These are phyloP conservation scores for Aptenodytes forsteri DNA, from an alignment of 2,113 vertebrate species.

Conservation along the genomic window DNA sequence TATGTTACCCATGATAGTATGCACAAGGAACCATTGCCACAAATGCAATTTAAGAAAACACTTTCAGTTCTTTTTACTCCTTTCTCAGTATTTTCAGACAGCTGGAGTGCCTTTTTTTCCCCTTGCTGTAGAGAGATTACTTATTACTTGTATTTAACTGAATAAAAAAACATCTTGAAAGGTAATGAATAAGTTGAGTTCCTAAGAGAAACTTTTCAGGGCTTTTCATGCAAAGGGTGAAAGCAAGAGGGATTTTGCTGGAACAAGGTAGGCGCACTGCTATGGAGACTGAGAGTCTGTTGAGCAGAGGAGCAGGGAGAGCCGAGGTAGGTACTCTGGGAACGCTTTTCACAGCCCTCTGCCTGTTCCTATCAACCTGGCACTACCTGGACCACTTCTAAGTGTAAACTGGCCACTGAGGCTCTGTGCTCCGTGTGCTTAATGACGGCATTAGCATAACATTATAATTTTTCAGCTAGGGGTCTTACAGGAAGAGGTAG, in stretches of 20 bases:
- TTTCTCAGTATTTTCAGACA: slow-evolving; percentile 5
- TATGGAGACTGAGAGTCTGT: not conserved
- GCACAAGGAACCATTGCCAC: slow-evolving; percentile 16
- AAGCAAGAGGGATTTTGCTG: not conserved
- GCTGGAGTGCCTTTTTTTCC: not conserved
- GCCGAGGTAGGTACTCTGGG: not conserved
- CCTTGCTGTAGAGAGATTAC: not conserved
- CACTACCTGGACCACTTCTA: not conserved
- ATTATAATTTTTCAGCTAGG: not conserved
- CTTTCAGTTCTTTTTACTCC: slow-evolving; percentile 18
- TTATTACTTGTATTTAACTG: slow-evolving; percentile 10
- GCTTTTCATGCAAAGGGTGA: not conserved
- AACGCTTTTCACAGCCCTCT: not conserved
- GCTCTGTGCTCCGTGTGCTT: not conserved
- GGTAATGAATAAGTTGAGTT: not conserved
- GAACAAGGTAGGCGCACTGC: not conserved
- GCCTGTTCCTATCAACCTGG: not conserved
- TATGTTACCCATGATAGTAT: slow-evolving; percentile 31
- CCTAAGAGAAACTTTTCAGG: not conserved
- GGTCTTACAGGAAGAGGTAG: not conserved
- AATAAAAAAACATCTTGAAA: not conserved
- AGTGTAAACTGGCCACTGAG: not conserved
- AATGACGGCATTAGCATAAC: not conserved
- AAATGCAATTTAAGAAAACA: slow-evolving; percentile 15
- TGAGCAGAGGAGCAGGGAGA: not conserved